Percentiles rank a stretch among this genome's conserved stretches.
These are phyloP conservation scores for Empis stercorea DNA, from an alignment of 2,888 invertebrate species.

Conservation along the genomic window DNA sequence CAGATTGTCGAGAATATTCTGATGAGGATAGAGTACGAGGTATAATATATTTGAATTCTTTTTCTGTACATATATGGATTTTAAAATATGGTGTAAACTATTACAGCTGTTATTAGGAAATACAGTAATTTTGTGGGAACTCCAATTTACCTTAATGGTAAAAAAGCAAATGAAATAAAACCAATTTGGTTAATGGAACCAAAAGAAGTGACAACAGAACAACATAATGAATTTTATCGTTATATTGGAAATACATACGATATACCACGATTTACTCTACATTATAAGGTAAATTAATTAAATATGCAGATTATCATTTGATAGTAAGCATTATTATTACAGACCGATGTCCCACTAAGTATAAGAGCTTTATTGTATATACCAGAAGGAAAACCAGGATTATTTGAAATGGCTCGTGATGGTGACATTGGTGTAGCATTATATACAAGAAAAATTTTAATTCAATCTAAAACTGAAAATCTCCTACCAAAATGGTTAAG, in stretches of 20 bases:
- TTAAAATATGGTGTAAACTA: too few species aligned
- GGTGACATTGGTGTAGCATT: slow-evolving; percentile 74
- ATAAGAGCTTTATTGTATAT: slow-evolving; percentile 85
- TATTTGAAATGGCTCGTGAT: slow-evolving; percentile 83
- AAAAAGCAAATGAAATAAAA: slow-evolving; percentile 77
- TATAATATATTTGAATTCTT: slow-evolving; percentile 18
- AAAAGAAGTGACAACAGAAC: slow-evolving; percentile 69
- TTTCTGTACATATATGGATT: slow-evolving; percentile 1
- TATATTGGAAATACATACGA: slow-evolving; percentile 80
- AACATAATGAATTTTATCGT: slow-evolving; percentile 87
- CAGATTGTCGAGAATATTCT: slow-evolving; percentile 77
- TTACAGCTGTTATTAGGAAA: slow-evolving; percentile 73
- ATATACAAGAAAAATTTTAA: slow-evolving; percentile 85
- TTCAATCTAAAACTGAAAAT: slow-evolving; percentile 81
- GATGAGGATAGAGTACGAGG: slow-evolving; percentile 74
- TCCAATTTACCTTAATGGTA: slow-evolving; percentile 82
- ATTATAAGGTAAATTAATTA: slow-evolving; percentile 54
- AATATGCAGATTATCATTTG: background rate
- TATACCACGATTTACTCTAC: slow-evolving; percentile 75
- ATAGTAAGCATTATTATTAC: background rate
- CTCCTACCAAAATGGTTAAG: slow-evolving; percentile 89
- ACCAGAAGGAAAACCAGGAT: slow-evolving; percentile 82
- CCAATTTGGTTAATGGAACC: slow-evolving; percentile 90
- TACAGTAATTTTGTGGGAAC: slow-evolving; percentile 96
- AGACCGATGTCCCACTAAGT: slow-evolving; percentile 62